Conservation (phyloP, 2,113 vertebrate species). For the Chamaetylas fuelleborni region DNA sequence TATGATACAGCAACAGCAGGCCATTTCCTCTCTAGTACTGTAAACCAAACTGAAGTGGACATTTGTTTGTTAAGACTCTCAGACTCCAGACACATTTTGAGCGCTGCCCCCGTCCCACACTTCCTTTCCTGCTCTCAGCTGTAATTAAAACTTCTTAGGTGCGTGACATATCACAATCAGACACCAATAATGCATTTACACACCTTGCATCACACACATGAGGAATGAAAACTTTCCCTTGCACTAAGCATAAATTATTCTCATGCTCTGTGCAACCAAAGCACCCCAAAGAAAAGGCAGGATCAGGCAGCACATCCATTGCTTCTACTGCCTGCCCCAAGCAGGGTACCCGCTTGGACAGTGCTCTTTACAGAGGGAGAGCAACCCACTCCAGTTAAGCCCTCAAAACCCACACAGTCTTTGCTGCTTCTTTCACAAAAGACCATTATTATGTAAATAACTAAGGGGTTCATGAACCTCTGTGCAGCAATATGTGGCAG, state of each 20-base stretch:
- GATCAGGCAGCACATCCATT: not conserved
- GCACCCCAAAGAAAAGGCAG: not conserved
- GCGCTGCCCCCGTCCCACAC: fast-evolving
- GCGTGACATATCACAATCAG: not conserved
- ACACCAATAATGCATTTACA: not conserved
- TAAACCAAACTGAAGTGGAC: not conserved
- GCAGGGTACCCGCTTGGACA: not conserved
- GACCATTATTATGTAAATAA: not conserved
- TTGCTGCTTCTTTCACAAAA: not conserved
- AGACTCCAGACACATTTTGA: not conserved
- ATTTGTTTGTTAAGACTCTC: not conserved
- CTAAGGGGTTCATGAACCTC: not conserved
- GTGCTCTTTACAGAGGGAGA: fast-evolving
- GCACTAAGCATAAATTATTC: not conserved
- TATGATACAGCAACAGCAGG: not conserved
- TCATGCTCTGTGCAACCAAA: not conserved
- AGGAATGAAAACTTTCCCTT: not conserved
- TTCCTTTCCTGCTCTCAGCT: not conserved
- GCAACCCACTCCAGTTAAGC: not conserved
- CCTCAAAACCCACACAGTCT: not conserved
- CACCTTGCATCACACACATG: fast-evolving
- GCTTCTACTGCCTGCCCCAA: not conserved
- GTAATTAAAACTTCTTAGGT: not conserved
- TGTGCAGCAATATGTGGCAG: not conserved
- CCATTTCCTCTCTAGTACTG: not conserved